phyloP scores from a whole-genome alignment of 2,888 invertebrate genomes.

The Clanis bilineata region DNA sequence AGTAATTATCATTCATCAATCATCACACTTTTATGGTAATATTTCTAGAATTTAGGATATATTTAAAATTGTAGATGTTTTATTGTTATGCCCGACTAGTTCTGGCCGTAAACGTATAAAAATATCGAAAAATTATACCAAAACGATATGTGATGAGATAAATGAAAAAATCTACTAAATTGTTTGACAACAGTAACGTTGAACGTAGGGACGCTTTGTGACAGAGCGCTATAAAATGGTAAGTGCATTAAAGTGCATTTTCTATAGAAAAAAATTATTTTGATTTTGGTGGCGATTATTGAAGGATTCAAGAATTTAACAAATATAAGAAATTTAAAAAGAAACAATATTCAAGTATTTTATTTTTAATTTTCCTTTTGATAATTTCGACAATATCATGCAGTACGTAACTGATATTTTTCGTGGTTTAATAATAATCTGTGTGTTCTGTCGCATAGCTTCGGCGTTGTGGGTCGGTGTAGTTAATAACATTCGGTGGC shows the following conservation, averaged over 20 bases:
- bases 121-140: slow-evolving; percentile 1
- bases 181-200: background rate
- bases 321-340: too few species aligned
- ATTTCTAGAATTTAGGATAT: slow-evolving; percentile 1
- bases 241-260: background rate
- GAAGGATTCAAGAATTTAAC: too few species aligned
- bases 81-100: background rate
- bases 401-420: too few species aligned
- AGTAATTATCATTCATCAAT: slow-evolving; percentile 11
- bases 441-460: slow-evolving; percentile 14
- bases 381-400: too few species aligned
- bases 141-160: slow-evolving; percentile 11
- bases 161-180: background rate
- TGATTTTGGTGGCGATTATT: too few species aligned
- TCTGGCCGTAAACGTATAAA: background rate
- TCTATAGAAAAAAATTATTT: background rate
- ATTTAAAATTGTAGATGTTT: slow-evolving; percentile 10
- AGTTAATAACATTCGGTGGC: slow-evolving; percentile 61
- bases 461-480: slow-evolving; percentile 19
- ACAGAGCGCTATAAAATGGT: background rate
- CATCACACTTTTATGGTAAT: slow-evolving; percentile 15
- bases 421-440: too few species aligned
- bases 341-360: too few species aligned
- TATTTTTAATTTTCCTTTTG: too few species aligned
- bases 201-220: background rate